Evolutionary conservation across 2,888 invertebrate genomes (phyloP).

Genomic region (Aspidiotus rigidus): DNA sequence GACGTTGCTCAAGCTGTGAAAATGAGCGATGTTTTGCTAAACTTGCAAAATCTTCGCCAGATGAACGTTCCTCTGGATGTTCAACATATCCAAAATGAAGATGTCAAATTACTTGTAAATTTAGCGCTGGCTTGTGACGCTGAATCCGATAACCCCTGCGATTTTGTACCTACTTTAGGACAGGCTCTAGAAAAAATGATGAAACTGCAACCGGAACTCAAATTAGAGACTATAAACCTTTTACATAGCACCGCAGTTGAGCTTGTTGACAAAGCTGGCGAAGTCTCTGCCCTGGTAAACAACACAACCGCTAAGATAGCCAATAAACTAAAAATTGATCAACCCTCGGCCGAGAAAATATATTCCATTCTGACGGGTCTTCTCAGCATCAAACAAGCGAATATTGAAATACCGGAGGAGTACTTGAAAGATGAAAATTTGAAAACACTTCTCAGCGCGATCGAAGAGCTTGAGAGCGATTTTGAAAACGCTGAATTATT

Average conservation of each 20-base stretch:
- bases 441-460: neutral
- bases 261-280: neutral
- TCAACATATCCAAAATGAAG: constrained; percentile 11
- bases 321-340: neutral
- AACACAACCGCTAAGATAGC: neutral
- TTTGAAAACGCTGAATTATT: neutral
- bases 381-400: neutral
- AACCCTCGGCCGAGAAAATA: neutral
- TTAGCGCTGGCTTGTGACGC: constrained; percentile 10
- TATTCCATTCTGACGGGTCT: neutral
- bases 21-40: constrained; percentile 45
- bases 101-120: constrained; percentile 9
- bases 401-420: neutral
- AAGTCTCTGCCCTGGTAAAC: neutral
- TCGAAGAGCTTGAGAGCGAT: neutral
- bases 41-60: constrained; percentile 13
- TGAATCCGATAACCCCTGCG: neutral
- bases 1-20: constrained; percentile 44
- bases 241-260: constrained; percentile 4
- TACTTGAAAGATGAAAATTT: constrained; percentile 1
- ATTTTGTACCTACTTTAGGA: neutral
- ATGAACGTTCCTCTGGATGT: neutral
- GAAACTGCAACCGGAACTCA: neutral
- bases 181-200: constrained; percentile 6
- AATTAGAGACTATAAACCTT: neutral